Conservation (phyloP, 2,797 vertebrate genomes). For the Falco concolor region DNA sequence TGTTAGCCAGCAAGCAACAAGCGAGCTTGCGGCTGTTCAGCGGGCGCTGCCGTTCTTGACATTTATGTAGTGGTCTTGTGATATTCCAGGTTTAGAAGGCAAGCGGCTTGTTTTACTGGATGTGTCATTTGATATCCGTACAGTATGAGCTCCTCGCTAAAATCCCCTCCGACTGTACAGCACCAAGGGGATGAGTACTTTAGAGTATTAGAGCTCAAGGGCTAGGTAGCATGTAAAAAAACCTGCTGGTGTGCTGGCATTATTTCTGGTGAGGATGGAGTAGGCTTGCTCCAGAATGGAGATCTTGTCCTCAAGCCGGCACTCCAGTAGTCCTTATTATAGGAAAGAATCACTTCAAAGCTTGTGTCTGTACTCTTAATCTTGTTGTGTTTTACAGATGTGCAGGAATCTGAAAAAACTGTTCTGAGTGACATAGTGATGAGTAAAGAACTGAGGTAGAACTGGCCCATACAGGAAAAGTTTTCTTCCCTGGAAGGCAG, state of each 20-base stretch:
- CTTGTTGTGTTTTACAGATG: not conserved
- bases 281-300: accelerated
- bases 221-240: accelerated
- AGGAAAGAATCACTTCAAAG: not conserved
- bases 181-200: accelerated
- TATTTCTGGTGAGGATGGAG: not conserved
- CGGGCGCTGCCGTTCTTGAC: not conserved
- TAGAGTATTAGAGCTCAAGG: accelerated
- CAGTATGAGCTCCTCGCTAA: not conserved
- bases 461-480: not conserved
- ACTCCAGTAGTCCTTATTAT: accelerated
- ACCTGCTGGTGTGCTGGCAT: accelerated
- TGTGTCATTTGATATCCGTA: not conserved
- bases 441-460: not conserved
- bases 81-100: constrained; percentile 29
- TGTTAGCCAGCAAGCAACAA: not conserved
- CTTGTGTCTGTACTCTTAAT: not conserved
- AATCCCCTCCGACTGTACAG: not conserved
- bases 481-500: not conserved
- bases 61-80: constrained; percentile 18
- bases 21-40: not conserved
- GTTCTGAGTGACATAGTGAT: not conserved
- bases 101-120: not conserved
- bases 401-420: not conserved
- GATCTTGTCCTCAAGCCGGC: not conserved